These are phyloP conservation scores for Sminthopsis crassicaudata DNA, from an alignment of 2,113 vertebrate genomes.

Conservation along the genomic window DNA sequence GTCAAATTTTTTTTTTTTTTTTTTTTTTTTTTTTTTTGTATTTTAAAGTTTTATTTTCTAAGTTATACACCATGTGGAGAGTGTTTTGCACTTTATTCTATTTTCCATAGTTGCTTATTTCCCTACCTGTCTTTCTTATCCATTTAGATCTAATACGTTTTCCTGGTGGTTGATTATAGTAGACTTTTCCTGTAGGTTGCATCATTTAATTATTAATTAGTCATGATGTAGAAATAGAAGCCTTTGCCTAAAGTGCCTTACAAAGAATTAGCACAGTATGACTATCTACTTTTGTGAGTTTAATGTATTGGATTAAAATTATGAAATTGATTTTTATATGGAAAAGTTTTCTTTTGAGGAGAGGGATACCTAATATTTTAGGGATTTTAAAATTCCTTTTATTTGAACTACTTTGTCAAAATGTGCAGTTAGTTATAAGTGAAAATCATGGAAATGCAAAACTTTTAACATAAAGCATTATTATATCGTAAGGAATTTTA, in stretches of 20 bases:
- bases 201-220: conserved; percentile 9
- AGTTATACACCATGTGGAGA: conserved; percentile 2
- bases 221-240: conserved; percentile 52
- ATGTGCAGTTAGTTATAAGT: neutral
- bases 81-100: conserved; percentile 43
- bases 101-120: conserved; percentile 45
- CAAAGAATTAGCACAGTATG: neutral
- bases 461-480: neutral
- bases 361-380: neutral
- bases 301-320: neutral
- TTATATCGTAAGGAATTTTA: no score
- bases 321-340: conserved; percentile 23
- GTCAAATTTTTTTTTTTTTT: conserved; percentile 75
- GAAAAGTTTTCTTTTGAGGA: neutral
- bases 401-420: conserved; percentile 7
- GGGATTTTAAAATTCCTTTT: neutral
- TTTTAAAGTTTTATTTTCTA: conserved; percentile 15
- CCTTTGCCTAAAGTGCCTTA: conserved; percentile 16
- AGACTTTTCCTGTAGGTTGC: conserved; percentile 43
- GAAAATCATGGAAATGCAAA: neutral
- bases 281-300: neutral
- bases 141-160: conserved; percentile 46
- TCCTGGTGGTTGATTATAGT: conserved; percentile 50
- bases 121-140: conserved; percentile 18
- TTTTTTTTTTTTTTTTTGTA: conserved; percentile 50